Base-by-base conservation (phyloP, 2,888 invertebrate genomes). In the Phaonia tiefii region DNA sequence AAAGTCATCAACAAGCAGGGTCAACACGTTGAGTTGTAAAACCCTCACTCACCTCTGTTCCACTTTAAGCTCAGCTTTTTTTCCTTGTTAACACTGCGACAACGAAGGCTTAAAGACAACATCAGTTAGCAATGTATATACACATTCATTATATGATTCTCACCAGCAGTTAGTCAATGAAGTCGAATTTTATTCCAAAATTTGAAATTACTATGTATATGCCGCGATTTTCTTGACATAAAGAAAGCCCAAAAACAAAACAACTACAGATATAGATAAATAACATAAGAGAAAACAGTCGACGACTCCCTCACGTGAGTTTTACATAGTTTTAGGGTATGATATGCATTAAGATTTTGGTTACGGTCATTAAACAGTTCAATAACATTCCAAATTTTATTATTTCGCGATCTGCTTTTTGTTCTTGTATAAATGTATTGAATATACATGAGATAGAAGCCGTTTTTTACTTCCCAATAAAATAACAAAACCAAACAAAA, bases 1-100 rank as follows among this genome's bases (percentile, higher is more conserved):
- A 93, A 93, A 89, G 92, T 93, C 2, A 93, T 93, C 75, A 93
- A 92, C 85, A 93, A 92, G 85, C 92, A 91, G 76, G 93, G 93
- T 46, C 85, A 84, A 20, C 90, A 90, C 25, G 87, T 89, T 17
- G 91, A 91, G 79, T 86, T 91, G 31, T 91, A 90, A 88, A 80
- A 11, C 22, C 54, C 54, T 10, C 25, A 44, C 56, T 46, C 39
- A 51, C 10, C 5, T 20, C 54, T 39, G 22, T n/a, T 25, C 15
- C 49, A 44, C 58, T 46, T 56, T 72, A 26, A 65, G 73, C 58
- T 58, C 60, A 74, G 60, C 67, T n/a, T n/a, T n/a, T n/a, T n/a
- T n/a, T n/a, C n/a, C 42, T 37, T 60, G 49, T 63, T 56, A 70
- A 46, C 22, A 75, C 65, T 25, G 76, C 63, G 56, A 70, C 60